Conservation (phyloP, 2,888 invertebrate genomes). For the Conops quadrifasciatus region DNA sequence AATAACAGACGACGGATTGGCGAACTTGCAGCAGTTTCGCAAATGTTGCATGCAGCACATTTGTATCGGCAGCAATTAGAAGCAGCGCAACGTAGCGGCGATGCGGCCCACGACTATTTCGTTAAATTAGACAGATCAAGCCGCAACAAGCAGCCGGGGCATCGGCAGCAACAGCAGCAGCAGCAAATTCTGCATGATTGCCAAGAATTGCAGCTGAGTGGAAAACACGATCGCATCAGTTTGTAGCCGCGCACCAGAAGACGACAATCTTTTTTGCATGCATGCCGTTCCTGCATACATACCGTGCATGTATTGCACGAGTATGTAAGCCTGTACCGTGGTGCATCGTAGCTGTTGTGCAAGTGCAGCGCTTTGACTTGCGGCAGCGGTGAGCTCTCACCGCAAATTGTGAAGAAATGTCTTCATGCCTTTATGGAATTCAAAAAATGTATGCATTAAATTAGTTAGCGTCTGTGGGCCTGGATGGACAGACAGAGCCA, state of each 20-base stretch:
- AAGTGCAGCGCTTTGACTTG: neutral
- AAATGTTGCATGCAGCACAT: constrained; percentile 25
- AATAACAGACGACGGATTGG: constrained; percentile 2
- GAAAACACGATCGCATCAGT: constrained; percentile 17
- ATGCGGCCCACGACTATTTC: constrained; percentile 20
- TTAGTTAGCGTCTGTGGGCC: constrained; percentile 21
- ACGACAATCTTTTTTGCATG: constrained; percentile 6
- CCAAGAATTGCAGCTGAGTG: constrained; percentile 20
- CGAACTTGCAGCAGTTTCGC: constrained; percentile 6
- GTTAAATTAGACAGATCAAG: constrained; percentile 26
- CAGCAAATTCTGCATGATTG: constrained; percentile 26
- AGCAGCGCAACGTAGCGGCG: neutral
- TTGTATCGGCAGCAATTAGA: constrained; percentile 4
- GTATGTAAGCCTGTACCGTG: neutral
- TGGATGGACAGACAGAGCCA: neutral
- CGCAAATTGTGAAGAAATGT: neutral
- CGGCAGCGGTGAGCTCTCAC: neutral
- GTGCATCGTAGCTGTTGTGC: neutral
- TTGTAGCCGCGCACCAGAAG: constrained; percentile 1
- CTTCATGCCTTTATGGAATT: constrained; percentile 24
- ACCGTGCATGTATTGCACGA: neutral
- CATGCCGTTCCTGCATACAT: neutral
- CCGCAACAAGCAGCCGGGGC: neutral
- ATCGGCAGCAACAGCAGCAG: neutral
- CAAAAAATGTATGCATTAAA: constrained; percentile 26